These are phyloP conservation scores for Auanema sp. DNA, from an alignment of 2,888 invertebrate genomes.

Conservation along the genomic window DNA sequence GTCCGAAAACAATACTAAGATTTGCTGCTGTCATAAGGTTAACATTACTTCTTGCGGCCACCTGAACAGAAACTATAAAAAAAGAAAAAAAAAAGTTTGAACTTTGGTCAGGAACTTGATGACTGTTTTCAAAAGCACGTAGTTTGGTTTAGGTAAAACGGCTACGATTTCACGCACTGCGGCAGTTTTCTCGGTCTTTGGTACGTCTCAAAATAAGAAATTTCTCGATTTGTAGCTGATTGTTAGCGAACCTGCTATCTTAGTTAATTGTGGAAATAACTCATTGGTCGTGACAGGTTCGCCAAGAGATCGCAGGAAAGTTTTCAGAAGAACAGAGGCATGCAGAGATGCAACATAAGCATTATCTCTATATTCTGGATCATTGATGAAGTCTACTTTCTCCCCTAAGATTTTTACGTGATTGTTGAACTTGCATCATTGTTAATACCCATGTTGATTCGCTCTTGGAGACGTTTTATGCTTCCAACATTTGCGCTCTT, in stretches of 20 bases:
- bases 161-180: conserved; percentile 53
- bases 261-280: conserved; percentile 50
- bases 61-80: conserved; percentile 25
- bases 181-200: conserved; percentile 47
- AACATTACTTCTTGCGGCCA: conserved; percentile 73
- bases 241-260: conserved; percentile 41
- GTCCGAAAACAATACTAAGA: conserved; percentile 90
- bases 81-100: conserved; percentile 13
- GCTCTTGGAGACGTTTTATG: conserved; percentile 81
- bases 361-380: conserved; percentile 62
- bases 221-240: conserved; percentile 1
- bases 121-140: conserved; percentile 54
- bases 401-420: conserved; percentile 59
- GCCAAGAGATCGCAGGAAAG: conserved; percentile 63
- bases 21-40: conserved; percentile 89
- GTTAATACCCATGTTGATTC: conserved; percentile 78
- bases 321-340: conserved; percentile 80
- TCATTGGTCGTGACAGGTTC: conserved; percentile 63
- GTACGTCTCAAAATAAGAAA: conserved; percentile 37
- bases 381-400: conserved; percentile 74
- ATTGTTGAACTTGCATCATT: background rate
- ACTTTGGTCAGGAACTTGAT: conserved; percentile 58
- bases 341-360: conserved; percentile 81
- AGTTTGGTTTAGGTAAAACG: conserved; percentile 55
- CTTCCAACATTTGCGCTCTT: conserved; percentile 83